Evolutionary conservation across 2,113 vertebrate species (phyloP), one percentile per base, ranked within the genome.

Genomic region (Lipotes vexillifer): DNA sequence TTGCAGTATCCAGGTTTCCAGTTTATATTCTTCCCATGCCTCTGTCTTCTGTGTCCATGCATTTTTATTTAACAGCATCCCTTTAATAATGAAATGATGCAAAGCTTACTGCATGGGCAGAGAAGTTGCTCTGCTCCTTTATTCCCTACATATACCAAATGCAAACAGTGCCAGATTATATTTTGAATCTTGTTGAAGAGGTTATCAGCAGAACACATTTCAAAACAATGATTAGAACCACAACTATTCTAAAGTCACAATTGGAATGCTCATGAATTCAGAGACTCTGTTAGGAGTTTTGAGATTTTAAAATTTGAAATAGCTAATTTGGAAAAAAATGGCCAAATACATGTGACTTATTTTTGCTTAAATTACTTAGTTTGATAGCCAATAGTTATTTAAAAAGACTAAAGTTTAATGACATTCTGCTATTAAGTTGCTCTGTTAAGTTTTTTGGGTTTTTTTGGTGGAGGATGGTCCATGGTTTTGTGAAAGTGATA

Each of bases 311-410:
- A 86, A 33, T 86, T 90, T 61, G 14, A 83, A 86, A 78, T 46
- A 91, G 55, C 85, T 95, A 87, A 29, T 41, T 63, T 88, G 75
- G 52, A 33, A 52, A 86, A 93, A 69, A 75, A 93, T 18, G 27
- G 5, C 25, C 49, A 55, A 72, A 75, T 52, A 23, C 1, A 83
- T 41, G 27, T 77, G 12, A 89, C 18, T 89, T 66, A 55, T 25
- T 94, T 96, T 95, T 95, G 25, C 84, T 84, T 90, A 71, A 49
- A 69, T 71, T 71, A 94, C 88, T 83, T 77, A 75, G 46, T 80
- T 89, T 94, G 82, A 55, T 63, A 82, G 25, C 23, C 23, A 68
- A 20, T n/a, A 77, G 5, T 52, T 77, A n/a, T 61, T 88, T 86
- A 46, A 88, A 92, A 84, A 14, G 21, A 69, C 20, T 23, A 41